Evolutionary conservation across 2,888 invertebrate genomes (phyloP).

Genomic region (Temnothorax ravouxi): DNA sequence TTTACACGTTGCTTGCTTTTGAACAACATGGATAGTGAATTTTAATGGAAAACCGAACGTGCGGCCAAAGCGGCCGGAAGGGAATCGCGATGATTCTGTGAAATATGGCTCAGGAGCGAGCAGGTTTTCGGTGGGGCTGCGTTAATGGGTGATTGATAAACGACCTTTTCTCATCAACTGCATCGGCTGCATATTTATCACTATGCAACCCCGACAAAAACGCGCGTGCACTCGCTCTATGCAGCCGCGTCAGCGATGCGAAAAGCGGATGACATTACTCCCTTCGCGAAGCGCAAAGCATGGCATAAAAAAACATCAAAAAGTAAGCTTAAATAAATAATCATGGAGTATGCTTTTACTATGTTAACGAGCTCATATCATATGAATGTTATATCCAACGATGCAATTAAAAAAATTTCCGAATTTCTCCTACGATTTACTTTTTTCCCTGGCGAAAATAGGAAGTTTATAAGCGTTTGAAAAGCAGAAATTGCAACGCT

Average conservation of each 20-base stretch:
- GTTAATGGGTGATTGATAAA: conserved; percentile 82
- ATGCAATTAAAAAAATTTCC: neutral
- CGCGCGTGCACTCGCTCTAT: conserved; percentile 37
- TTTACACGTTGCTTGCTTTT: conserved; percentile 31
- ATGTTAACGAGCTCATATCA: conserved; percentile 10
- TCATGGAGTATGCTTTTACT: neutral
- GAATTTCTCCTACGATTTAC: neutral
- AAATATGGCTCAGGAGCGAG: conserved; percentile 80
- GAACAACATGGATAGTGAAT: conserved; percentile 67
- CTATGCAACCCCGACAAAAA: conserved; percentile 65
- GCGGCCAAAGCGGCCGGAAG: conserved; percentile 67
- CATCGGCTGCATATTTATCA: conserved; percentile 78
- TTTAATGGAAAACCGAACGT: conserved; percentile 75
- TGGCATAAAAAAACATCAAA: conserved; percentile 9
- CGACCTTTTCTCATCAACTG: conserved; percentile 78
- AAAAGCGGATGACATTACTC: conserved; percentile 57
- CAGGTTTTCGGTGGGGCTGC: conserved; percentile 78
- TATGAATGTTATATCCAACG: neutral
- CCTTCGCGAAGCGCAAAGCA: conserved; percentile 39
- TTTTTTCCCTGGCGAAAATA: too few relatives aligned
- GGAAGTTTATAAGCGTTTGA: too few relatives aligned
- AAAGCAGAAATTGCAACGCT: too few relatives aligned
- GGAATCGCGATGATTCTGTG: conserved; percentile 79
- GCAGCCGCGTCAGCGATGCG: conserved; percentile 60
- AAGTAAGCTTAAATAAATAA: conserved; percentile 31